phyloP scores from a whole-genome alignment of 92 coral and sea anemone genomes.

The Chrysogorgia sp. region DNA sequence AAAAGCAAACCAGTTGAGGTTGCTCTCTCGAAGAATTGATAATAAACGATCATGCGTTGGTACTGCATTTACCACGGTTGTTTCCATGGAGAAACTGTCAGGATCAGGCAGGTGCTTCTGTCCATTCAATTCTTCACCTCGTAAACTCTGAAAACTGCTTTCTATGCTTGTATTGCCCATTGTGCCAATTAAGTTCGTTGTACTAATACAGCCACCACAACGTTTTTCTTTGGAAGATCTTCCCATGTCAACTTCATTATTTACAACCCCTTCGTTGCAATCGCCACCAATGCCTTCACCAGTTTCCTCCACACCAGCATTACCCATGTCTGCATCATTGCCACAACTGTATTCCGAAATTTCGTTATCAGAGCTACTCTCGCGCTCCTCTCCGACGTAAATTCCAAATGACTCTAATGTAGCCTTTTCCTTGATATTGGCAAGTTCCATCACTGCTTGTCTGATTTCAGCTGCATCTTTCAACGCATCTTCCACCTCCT shows the following conservation, averaged over 20 bases:
- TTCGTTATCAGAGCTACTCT: constrained; percentile 25
- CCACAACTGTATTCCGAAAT: constrained; percentile 11
- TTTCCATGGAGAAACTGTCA: neutral
- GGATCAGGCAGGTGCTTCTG: neutral
- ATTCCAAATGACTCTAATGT: constrained; percentile 56
- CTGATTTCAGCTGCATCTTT: constrained; percentile 38
- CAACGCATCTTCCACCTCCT: constrained; percentile 34
- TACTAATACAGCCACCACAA: too few species aligned
- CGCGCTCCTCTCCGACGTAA: constrained; percentile 45
- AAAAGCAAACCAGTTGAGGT: constrained; percentile 65
- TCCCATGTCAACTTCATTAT: neutral
- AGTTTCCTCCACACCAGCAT: constrained; percentile 10
- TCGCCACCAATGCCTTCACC: constrained; percentile 2
- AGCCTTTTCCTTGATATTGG: constrained; percentile 42
- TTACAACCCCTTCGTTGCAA: constrained; percentile 7
- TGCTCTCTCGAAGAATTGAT: constrained; percentile 54
- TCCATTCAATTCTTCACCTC: neutral
- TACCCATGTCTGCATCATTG: constrained; percentile 22
- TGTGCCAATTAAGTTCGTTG: neutral
- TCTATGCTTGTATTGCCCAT: neutral
- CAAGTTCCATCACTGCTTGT: constrained; percentile 26
- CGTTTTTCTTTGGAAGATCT: neutral
- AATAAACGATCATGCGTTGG: constrained; percentile 56
- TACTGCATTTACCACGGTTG: neutral
- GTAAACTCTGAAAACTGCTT: neutral